phyloP scores from a whole-genome alignment of 2,888 invertebrate genomes.

The Laothoe populi region DNA sequence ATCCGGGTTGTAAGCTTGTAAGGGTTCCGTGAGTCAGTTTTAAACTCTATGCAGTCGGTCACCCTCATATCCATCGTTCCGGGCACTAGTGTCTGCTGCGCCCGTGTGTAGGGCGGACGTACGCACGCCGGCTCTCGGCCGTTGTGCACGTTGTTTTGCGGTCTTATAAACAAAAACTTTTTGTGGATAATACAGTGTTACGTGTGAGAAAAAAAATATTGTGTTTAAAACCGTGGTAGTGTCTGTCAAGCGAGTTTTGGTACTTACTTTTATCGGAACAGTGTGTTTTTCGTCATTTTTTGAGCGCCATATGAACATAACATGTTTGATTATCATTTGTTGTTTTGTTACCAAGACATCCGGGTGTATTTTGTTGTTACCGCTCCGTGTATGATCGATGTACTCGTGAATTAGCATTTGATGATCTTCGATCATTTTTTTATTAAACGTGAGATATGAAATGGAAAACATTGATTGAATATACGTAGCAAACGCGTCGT shows the following conservation, averaged over 20 bases:
- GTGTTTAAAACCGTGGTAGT: conserved; percentile 54
- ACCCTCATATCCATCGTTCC: conserved; percentile 46
- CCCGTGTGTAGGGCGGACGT: conserved; percentile 63
- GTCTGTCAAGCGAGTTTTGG: conserved; percentile 56
- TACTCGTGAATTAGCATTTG: conserved; percentile 38
- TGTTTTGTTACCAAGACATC: conserved; percentile 80
- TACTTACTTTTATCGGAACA: conserved; percentile 56
- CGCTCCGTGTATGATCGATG: conserved; percentile 46
- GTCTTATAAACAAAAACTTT: conserved; percentile 64
- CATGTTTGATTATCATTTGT: conserved; percentile 78
- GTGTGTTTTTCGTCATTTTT: conserved; percentile 58
- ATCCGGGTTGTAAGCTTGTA: conserved; percentile 72
- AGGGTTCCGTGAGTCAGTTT: conserved; percentile 75
- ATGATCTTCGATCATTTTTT: conserved; percentile 31
- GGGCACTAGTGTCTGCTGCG: conserved; percentile 63
- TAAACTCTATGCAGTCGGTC: conserved; percentile 64
- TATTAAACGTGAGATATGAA: conserved; percentile 40
- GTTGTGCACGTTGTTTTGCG: conserved; percentile 54
- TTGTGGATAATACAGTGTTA: conserved; percentile 66
- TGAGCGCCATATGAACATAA: conserved; percentile 69
- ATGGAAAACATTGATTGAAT: conserved; percentile 52
- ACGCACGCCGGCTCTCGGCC: conserved; percentile 48
- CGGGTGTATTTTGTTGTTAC: conserved; percentile 64
- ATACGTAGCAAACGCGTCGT: not conserved
- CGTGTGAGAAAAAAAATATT: conserved; percentile 55